These are phyloP conservation scores for Terebella lapidaria DNA, from an alignment of 2,888 invertebrate genomes.

Conservation along the genomic window DNA sequence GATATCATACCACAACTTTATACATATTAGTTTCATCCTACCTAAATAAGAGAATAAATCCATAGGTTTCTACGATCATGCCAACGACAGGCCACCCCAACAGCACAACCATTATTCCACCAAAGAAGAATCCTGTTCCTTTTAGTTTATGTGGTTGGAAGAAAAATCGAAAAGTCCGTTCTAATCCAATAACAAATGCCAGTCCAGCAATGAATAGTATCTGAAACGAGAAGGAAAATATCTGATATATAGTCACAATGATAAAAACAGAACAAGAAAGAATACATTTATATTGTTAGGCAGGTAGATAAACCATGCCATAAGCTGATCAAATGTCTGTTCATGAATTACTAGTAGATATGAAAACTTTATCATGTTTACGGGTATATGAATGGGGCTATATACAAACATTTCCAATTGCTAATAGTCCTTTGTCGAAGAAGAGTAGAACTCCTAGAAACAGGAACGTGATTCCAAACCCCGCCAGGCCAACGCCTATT, in stretches of 20 bases:
- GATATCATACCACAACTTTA: too few relatives aligned
- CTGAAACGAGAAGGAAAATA: conserved; percentile 60
- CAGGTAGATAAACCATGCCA: neutral
- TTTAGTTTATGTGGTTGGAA: conserved; percentile 94
- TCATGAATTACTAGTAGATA: too few relatives aligned
- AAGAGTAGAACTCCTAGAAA: conserved; percentile 87
- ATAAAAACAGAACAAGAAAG: too few relatives aligned
- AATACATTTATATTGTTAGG: conserved; percentile 1
- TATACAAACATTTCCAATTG: conserved; percentile 95
- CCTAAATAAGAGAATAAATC: conserved; percentile 72
- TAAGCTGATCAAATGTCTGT: too few relatives aligned
- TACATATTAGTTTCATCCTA: conserved; percentile 36
- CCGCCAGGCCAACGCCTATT: conserved; percentile 94
- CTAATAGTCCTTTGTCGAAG: conserved; percentile 93
- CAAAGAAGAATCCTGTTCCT: conserved; percentile 83
- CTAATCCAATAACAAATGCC: conserved; percentile 91
- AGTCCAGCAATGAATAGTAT: conserved; percentile 92
- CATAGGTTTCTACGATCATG: conserved; percentile 94
- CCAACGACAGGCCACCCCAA: conserved; percentile 94
- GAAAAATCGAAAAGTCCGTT: conserved; percentile 93
- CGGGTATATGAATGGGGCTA: neutral
- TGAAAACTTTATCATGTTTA: neutral
- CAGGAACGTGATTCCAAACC: conserved; percentile 87
- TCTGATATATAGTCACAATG: neutral
- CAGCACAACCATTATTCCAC: conserved; percentile 81